A percentile compares a stretch with the other conserved stretches of the same genome.
Evolutionary conservation across 2,113 vertebrate species (phyloP).

Genomic region (Cervus canadensis): DNA sequence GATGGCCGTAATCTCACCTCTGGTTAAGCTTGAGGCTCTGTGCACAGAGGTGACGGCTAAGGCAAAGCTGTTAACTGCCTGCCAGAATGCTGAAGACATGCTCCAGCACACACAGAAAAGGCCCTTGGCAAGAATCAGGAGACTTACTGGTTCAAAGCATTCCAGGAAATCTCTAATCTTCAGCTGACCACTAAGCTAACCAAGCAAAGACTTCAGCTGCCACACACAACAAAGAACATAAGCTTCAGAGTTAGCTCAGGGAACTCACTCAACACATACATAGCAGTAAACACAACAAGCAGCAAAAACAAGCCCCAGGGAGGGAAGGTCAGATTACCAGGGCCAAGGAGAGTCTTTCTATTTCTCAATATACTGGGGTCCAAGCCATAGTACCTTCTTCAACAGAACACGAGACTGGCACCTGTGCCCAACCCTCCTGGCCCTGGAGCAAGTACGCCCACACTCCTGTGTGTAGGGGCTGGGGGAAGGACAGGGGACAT

Average conservation of each 20-base stretch:
- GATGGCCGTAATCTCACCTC: not conserved
- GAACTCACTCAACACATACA: not conserved
- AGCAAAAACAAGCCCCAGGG: not conserved
- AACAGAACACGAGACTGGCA: not conserved
- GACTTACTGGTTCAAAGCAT: not conserved
- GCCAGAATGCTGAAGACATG: too few relatives aligned
- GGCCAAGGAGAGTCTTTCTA: not conserved
- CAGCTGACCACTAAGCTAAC: not conserved
- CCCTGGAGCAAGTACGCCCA: not conserved
- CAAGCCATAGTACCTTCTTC: not conserved
- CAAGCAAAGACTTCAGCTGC: not conserved
- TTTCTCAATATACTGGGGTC: not conserved
- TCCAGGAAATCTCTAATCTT: not conserved
- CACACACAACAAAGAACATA: not conserved
- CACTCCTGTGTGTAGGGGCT: too few relatives aligned
- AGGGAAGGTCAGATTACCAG: not conserved
- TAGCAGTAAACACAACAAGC: not conserved
- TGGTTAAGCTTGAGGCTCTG: not conserved
- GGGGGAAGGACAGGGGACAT: not conserved
- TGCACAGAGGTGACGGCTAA: not conserved
- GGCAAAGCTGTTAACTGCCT: not conserved
- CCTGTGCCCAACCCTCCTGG: not conserved
- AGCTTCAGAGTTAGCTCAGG: not conserved
- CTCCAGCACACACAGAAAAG: not conserved
- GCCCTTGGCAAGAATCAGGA: not conserved